Conservation (phyloP, 1,140 invertebrate genomes). For the Carposina sasakii region DNA sequence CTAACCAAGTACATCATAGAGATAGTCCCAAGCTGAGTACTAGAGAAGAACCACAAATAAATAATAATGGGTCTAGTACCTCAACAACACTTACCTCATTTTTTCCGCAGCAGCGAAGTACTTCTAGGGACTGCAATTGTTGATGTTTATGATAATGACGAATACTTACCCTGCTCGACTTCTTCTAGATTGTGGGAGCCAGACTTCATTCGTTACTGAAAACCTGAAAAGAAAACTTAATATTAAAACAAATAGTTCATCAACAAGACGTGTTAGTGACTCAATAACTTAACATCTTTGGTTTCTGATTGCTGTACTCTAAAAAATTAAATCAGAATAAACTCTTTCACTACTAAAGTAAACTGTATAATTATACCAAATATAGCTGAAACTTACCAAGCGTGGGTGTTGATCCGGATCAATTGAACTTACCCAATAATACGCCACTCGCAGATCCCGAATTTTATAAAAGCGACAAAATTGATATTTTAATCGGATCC, state of each 20-base stretch:
- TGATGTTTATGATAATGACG: neutral
- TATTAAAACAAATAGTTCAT: neutral
- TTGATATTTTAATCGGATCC: constrained; percentile 1
- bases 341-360: neutral
- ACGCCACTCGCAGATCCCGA: neutral
- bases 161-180: neutral
- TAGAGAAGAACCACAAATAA: too few relatives aligned
- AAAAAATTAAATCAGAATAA: neutral
- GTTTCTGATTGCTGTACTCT: neutral
- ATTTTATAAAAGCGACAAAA: neutral
- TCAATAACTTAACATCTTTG: neutral
- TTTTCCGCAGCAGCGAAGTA: neutral
- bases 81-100: neutral
- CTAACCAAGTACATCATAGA: neutral
- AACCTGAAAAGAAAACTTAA: neutral
- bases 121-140: neutral
- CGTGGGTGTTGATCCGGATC: neutral
- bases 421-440: neutral
- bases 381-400: constrained; percentile 3
- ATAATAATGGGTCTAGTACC: too few relatives aligned
- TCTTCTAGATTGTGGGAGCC: constrained; percentile 1
- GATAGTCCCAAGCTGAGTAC: too few relatives aligned
- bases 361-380: neutral
- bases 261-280: neutral
- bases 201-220: constrained; percentile 2